Evolutionary conservation across 2,797 vertebrate species (phyloP), one percentile per base, ranked within the genome.

Genomic region (Adelosebastes latens): DNA sequence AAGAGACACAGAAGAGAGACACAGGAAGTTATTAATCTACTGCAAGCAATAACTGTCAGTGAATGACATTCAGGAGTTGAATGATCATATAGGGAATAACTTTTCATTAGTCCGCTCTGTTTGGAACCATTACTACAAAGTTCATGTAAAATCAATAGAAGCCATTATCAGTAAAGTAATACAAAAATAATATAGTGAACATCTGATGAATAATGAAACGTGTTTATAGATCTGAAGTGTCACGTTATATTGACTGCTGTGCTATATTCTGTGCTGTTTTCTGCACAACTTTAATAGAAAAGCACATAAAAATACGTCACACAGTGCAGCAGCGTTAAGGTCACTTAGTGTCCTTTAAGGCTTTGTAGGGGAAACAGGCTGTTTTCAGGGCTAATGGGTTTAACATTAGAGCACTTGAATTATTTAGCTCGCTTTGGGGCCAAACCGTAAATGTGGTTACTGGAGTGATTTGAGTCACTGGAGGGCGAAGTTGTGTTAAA

Each of bases 371-470:
- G 58, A 81, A 80, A 75, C 73, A 58, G 56, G 25, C 34, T 22
- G 58, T 76, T 85, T 87, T 83, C n/a, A 70, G 65, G 49, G 31
- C 56, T 77, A 81, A 82, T 85, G 83, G 72, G n/a, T 70, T 91
- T 81, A 75, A 83, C 78, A 61, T 75, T 29, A 39, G 34, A 76
- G 72, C 67, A 42, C 66, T 61, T 92, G 58, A 94, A 92, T 94
- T 81, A 94, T 93, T 94, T 74, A 87, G 25, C 55, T 72, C 4
- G 11, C 56, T 61, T 16, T 65, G 8, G 77, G 69, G 78, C 68
- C 65, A 71, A 83, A 82, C 27, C 69, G 77, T 80, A 61, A 64
- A 73, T 64, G 72, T 67, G 73, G 72, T 66, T 71, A 53, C 29
- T 73, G 74, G 72, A 85, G 59, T 49, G 70, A 74, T 59, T 71